A percentile compares a stretch with the other conserved stretches of the same genome.
Conservation (phyloP, 1,140 invertebrate genomes). For the Eurytemora carolleeae region DNA sequence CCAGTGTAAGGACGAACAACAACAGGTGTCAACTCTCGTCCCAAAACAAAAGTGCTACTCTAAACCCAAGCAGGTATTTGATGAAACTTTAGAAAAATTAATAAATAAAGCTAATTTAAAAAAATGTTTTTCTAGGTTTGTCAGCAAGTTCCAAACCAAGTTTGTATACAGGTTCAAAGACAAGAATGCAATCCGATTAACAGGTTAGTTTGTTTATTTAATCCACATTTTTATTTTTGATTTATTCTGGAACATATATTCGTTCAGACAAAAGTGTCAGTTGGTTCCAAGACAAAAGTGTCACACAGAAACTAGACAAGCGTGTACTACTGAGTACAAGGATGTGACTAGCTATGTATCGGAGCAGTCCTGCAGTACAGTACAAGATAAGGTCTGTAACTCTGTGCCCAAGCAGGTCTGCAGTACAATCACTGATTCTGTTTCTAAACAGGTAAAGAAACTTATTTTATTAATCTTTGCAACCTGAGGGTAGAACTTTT, state of each 20-base stretch:
- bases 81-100: not conserved
- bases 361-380: no score
- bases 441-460: no score
- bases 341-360: no score
- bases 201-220: not conserved
- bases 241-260: not conserved
- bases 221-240: not conserved
- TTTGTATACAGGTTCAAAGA: slow-evolving; percentile 2
- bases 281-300: not conserved
- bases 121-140: slow-evolving; percentile 2
- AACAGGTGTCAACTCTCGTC: not conserved
- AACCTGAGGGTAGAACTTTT: no score
- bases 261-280: not conserved
- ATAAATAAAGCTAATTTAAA: not conserved
- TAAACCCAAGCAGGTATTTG: not conserved
- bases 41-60: not conserved
- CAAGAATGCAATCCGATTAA: slow-evolving; percentile 6
- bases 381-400: no score
- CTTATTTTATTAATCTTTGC: no score
- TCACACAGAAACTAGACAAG: slow-evolving; percentile 7
- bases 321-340: slow-evolving; percentile 9
- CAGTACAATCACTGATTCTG: no score
- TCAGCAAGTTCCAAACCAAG: slow-evolving; percentile 10
- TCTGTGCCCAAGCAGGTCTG: no score
- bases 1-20: not conserved